Base-by-base conservation (phyloP, 2,888 invertebrate genomes). In the Pherbina coryleti region DNA sequence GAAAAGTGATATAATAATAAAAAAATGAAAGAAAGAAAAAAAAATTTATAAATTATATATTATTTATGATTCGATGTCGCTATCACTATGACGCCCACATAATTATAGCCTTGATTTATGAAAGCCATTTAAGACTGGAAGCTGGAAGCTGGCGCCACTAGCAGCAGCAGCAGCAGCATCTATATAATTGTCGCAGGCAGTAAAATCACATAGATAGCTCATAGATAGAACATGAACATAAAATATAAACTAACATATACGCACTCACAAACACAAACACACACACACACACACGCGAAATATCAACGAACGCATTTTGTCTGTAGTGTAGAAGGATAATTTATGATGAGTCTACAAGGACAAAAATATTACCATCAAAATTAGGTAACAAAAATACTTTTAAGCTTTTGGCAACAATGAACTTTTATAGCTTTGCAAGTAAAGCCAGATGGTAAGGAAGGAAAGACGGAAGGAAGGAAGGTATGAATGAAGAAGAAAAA, bases 61-160 rank as follows among this genome's bases (percentile, higher is more conserved):
- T 31, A 64, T 64, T 64, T 64, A 64, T 64, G 64, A 69, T 69
- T 44, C 69, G 49, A 22, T 51, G 28, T 22, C 22, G 67, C 44
- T 25, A 67, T 51, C 69, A 17, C 60, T 60, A 60, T 19, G 49
- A 51, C 51, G 82, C 84, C 86, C 86, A 86, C 86, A 85, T 85
- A 85, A 85, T 85, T 86, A 85, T 86, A 85, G 82, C 83, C 82
- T 82, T 85, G 86, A 85, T 85, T 85, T 85, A 85, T 85, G 84
- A 81, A 80, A 81, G 82, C 82, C 82, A 55, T 78, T 69, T 55
- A 37, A 22, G 51, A 51, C 14, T 28, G 11, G 60, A 8, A 60
- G 14, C 34, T 69, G 44, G 53, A 44, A 37, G 51, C 22, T 51
- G 53, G 53, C 55, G 34, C 60, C 44, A 25, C 25, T 28, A n/a